A percentile compares a stretch with the other conserved stretches of the same genome.
phyloP scores from a whole-genome alignment of 2,888 invertebrate species.

The Macrophya annulata region DNA sequence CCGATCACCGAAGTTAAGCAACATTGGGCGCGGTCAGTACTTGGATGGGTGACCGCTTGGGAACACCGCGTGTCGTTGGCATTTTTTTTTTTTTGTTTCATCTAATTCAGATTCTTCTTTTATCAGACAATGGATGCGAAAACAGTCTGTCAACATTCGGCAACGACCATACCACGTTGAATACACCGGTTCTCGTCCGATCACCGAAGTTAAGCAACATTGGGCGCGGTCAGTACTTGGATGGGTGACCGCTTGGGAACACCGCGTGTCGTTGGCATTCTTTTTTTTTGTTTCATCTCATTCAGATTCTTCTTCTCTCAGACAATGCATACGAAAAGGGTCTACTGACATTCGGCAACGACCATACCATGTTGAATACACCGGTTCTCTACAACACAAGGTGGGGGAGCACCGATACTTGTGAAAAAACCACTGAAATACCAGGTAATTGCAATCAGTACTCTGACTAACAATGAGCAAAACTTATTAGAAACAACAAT shows the following conservation, averaged over 20 bases:
- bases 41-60: constrained; percentile 73
- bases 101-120: not conserved
- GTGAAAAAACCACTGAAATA: constrained; percentile 58
- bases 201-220: too few species aligned
- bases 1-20: too few species aligned
- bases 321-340: not conserved
- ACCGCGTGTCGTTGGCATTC: constrained; percentile 54
- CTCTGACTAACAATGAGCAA: constrained; percentile 12
- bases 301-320: not conserved
- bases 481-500: constrained; percentile 56
- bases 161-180: constrained; percentile 29
- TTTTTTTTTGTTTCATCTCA: not conserved
- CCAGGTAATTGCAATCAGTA: too few species aligned
- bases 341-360: not conserved
- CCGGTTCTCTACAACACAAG: constrained; percentile 48
- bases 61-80: constrained; percentile 62
- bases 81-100: not conserved
- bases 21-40: constrained; percentile 73
- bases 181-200: constrained; percentile 26
- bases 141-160: not conserved
- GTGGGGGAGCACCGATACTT: constrained; percentile 62
- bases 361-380: constrained; percentile 18
- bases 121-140: not conserved
- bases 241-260: constrained; percentile 73
- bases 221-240: constrained; percentile 73